Percentiles rank a stretch among this genome's conserved stretches.
Evolutionary conservation across 2,888 invertebrate species (phyloP).

Genomic region (Xestia sexstrigata): DNA sequence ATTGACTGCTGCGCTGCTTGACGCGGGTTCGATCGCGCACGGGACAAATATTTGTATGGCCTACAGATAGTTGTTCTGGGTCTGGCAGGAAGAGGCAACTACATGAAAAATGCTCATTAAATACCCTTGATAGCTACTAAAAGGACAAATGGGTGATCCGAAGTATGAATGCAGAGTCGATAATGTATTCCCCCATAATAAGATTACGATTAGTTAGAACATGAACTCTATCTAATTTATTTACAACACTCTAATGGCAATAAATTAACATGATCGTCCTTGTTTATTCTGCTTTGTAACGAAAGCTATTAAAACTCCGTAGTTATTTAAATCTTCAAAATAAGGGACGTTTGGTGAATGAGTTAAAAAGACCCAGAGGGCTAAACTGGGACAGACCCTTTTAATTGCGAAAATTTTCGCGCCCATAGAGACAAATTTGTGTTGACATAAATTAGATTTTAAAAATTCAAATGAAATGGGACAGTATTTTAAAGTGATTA

Average conservation of each 20-base stretch:
- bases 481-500: slow-evolving; percentile 27
- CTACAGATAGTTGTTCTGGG: not conserved
- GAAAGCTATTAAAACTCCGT: slow-evolving; percentile 44
- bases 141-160: not conserved
- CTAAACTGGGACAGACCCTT: slow-evolving; percentile 38
- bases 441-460: slow-evolving; percentile 57
- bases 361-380: slow-evolving; percentile 66
- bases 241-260: slow-evolving; percentile 25
- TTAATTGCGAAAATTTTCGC: slow-evolving; percentile 65
- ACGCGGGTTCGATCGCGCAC: no score
- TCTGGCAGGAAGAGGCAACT: not conserved
- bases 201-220: slow-evolving; percentile 12
- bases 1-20: not conserved
- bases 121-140: not conserved
- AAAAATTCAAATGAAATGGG: slow-evolving; percentile 29
- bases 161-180: not conserved
- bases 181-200: not conserved
- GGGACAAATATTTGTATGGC: no score
- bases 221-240: slow-evolving; percentile 11
- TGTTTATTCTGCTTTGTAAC: slow-evolving; percentile 41
- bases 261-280: slow-evolving; percentile 39
- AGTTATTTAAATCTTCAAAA: slow-evolving; percentile 58
- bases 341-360: slow-evolving; percentile 53
- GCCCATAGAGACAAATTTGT: slow-evolving; percentile 57
- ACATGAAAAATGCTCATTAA: not conserved